Percentiles rank a stretch among this genome's conserved stretches.
phyloP scores from a whole-genome alignment of 2,888 invertebrate genomes.

The Morinoia aosen region DNA sequence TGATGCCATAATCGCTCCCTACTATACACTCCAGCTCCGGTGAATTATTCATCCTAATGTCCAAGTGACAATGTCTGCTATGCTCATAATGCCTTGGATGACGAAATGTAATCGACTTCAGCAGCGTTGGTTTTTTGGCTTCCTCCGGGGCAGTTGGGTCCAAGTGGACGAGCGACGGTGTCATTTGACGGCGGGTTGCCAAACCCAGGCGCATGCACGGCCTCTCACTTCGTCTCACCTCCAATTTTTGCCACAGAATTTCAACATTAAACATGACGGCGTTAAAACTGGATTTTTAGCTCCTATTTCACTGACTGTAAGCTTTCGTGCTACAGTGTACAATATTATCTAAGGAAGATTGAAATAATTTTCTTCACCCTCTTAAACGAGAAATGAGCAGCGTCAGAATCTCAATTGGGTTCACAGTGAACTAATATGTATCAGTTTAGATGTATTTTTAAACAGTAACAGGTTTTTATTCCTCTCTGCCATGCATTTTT shows the following conservation, averaged over 20 bases:
- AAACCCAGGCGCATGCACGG: neutral
- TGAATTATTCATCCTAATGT: constrained; percentile 1
- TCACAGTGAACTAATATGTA: neutral
- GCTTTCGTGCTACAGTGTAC: neutral
- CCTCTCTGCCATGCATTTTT: neutral
- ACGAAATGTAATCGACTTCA: constrained; percentile 1
- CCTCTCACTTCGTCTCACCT: neutral
- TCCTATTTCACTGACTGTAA: neutral
- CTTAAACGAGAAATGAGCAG: no score
- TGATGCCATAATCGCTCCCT: constrained; percentile 1
- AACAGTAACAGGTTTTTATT: neutral
- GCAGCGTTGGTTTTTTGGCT: constrained; percentile 2
- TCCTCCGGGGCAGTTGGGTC: neutral
- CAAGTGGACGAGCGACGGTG: neutral
- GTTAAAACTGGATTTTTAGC: no score
- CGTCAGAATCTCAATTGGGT: no score
- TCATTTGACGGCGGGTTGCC: neutral
- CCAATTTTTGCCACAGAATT: no score
- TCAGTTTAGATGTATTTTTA: neutral
- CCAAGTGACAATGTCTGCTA: neutral
- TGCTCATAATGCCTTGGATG: neutral
- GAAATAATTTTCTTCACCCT: no score
- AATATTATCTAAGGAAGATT: neutral
- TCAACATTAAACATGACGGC: no score
- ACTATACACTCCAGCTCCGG: neutral